Evolutionary conservation across 2,888 invertebrate genomes (phyloP), one percentile per base, ranked within the genome.

Genomic region (Pseudoips prasinana): DNA sequence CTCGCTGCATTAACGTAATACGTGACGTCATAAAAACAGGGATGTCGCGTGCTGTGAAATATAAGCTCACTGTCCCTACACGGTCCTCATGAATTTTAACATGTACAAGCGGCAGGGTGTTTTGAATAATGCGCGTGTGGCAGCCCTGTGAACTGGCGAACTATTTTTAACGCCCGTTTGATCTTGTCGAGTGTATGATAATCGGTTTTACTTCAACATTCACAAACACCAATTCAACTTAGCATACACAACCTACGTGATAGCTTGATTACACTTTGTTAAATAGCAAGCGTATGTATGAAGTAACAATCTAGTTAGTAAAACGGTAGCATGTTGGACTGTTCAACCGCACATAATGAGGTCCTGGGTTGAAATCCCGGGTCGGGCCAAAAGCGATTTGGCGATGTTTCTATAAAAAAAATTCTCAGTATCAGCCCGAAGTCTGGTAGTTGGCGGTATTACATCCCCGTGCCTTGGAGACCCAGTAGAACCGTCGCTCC

Each of bases 81-180:
- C 63, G 63, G 53, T 61, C 47, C 73, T 81, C 80, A 77, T 84
- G 84, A 83, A 84, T 84, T 79, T 84, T 79, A 80, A 83, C 73
- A 64, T 58, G 60, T 58, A 63, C 56, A 58, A 56, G 59, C 56
- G 51, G 45, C 37, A 42, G 55, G 53, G 55, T 47, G 63, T 62
- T 69, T 64, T 78, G 73, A 77, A 77, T 78, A 73, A 74, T 75
- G 68, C 62, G 59, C 58, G 55, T 53, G 54, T 47, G 43, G 42
- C 50, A 58, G 32, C 61, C 56, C 56, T 54, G 39, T 40, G n/a
- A n/a, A n/a, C n/a, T n/a, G 44, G 45, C 30, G 47, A 40, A 50
- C 63, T 63, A 55, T 55, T 58, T 61, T 57, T 43, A 47, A 35
- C 46, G 11, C 37, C 11, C 38, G 39, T 57, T 56, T 53, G 43